Conservation (phyloP, 2,888 invertebrate genomes). For the Perizoma affinitatum region DNA sequence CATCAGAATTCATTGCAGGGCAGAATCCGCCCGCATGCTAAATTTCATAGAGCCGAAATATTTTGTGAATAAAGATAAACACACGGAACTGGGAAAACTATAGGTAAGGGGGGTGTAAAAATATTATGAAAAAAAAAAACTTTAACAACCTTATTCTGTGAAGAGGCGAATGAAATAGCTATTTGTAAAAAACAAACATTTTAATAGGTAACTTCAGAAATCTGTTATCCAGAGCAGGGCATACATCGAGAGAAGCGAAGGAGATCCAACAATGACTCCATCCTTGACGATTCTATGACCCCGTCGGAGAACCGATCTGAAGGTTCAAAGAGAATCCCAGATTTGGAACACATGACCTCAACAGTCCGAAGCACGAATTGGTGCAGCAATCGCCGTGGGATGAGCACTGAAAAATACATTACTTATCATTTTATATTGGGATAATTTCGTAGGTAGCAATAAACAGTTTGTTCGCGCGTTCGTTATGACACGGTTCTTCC, state of each 20-base stretch:
- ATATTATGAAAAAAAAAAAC: not conserved
- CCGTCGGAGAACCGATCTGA: constrained; percentile 28
- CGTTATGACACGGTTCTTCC: too few species aligned
- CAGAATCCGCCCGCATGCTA: constrained; percentile 17
- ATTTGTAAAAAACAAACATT: not conserved
- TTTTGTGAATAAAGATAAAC: constrained; percentile 10
- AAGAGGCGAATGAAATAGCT: too few species aligned
- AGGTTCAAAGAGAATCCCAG: constrained; percentile 29
- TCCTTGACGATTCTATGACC: constrained; percentile 7
- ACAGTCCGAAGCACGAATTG: constrained; percentile 22
- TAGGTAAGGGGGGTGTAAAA: constrained; percentile 13
- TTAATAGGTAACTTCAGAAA: constrained; percentile 1
- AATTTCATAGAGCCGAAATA: constrained; percentile 5
- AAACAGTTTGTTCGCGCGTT: not conserved
- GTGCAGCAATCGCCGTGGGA: constrained; percentile 37
- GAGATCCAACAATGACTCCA: not conserved
- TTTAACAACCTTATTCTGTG: too few species aligned
- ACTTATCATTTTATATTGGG: not conserved
- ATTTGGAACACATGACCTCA: constrained; percentile 25
- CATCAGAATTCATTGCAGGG: constrained; percentile 2
- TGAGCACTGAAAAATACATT: constrained; percentile 31
- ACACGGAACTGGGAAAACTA: constrained; percentile 1
- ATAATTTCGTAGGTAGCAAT: not conserved
- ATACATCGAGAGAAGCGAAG: not conserved
- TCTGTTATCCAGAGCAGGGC: not conserved